phyloP scores from a whole-genome alignment of 1,140 invertebrate genomes.

The Ericerus pela region DNA sequence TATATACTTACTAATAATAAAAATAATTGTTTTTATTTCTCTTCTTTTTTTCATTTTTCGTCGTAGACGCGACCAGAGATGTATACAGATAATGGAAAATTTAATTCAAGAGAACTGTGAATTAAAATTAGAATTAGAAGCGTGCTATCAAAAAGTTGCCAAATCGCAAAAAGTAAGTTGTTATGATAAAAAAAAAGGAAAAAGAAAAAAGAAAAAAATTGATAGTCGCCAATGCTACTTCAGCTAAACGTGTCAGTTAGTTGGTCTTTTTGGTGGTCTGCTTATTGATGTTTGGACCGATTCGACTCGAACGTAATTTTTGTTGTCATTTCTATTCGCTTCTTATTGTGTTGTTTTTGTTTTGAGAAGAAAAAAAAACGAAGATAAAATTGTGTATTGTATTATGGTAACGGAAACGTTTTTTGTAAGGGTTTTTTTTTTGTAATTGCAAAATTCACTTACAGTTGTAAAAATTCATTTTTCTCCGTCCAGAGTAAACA shows the following conservation, averaged over 20 bases:
- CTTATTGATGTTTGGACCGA: no score
- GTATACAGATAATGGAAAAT: conserved; percentile 62
- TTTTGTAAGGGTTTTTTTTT: background rate
- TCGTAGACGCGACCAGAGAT: conserved; percentile 35
- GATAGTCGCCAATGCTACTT: no score
- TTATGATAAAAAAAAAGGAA: no score
- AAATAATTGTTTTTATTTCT: conserved; percentile 9
- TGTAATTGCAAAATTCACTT: background rate
- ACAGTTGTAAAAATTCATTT: conserved; percentile 7
- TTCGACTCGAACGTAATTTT: no score
- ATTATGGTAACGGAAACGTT: background rate
- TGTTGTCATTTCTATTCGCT: no score
- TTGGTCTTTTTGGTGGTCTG: no score
- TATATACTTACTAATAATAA: no score
- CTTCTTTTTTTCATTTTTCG: background rate
- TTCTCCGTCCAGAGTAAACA: conserved; percentile 2
- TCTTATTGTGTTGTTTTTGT: no score
- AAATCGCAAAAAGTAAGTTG: conserved; percentile 68
- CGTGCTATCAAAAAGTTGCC: conserved; percentile 66
- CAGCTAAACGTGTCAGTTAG: no score
- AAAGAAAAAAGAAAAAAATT: no score
- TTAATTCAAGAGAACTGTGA: conserved; percentile 70
- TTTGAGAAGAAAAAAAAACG: no score
- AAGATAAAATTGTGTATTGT: background rate
- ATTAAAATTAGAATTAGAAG: conserved; percentile 63